Evolutionary conservation across 2,113 vertebrate species (phyloP), one percentile per base, ranked within the genome.

Genomic region (Todiramphus chloris): DNA sequence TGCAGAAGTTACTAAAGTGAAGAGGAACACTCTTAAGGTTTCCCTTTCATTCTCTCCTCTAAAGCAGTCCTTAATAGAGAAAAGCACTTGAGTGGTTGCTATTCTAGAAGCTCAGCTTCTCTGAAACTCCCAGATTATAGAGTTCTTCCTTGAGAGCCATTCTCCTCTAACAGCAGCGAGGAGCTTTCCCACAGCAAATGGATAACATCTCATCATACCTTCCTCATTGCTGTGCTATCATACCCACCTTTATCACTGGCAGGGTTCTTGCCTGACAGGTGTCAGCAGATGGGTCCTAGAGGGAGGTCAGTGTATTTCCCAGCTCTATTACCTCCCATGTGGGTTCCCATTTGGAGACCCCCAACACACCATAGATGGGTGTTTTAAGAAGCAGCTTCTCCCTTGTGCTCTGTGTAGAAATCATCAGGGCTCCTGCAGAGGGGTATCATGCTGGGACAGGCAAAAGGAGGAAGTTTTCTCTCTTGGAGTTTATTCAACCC

Each of bases 401-500:
- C 66, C 44, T 30, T 5, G 50, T 69, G 58, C 53, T 69, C 37
- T 9, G 7, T 1, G 0, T 0, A 13, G 76, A 79, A 88, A 56
- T 20, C 5, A 1, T 7, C 44, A 55, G 43, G 11, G 37, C 7
- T 74, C 62, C 85, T 6, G 31, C 2, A 0, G 80, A 70, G 67
- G 33, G 14, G 27, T 48, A 73, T 28, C 87, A 1, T 5, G 43
- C 76, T 91, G 77, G 66, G 89, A 73, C 48, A 81, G 13, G 62
- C 83, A 96, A 55, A 66, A 56, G 66, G 77, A 89, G 50, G 79
- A 39, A 24, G 43, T 50, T 90, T 78, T 90, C 91, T 91, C 78
- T 83, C 92, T 28, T 55, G 69, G 92, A 88, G 79, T 83, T 90
- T 87, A 92, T 94, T 94, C 92, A 90, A 63, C 68, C 48, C 85